phyloP scores from a whole-genome alignment of 2,797 vertebrate species.

The Esox masquinongy region DNA sequence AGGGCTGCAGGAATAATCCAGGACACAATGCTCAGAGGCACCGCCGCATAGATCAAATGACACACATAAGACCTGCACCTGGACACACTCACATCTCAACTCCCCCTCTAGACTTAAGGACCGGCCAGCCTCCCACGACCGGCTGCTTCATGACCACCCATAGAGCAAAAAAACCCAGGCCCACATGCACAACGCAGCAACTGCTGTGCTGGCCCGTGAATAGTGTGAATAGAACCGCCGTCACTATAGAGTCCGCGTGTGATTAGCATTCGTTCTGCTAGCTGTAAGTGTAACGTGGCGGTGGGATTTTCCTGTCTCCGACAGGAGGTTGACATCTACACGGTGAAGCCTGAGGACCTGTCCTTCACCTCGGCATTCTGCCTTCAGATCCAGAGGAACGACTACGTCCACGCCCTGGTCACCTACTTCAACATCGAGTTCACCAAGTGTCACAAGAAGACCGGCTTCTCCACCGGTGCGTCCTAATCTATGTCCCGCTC shows the following conservation, averaged over 20 bases:
- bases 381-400: conserved; percentile 95
- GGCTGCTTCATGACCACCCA: not conserved
- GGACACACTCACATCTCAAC: not conserved
- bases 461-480: conserved; percentile 95
- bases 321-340: conserved; percentile 98
- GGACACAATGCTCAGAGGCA: not conserved
- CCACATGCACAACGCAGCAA: not conserved
- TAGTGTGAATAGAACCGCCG: not conserved
- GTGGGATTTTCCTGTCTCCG: conserved; percentile 20
- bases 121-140: not conserved
- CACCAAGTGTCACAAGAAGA: conserved; percentile 99
- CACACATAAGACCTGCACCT: not conserved
- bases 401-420: conserved; percentile 95
- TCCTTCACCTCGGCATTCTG: conserved; percentile 93
- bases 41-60: not conserved
- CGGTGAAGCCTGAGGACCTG: conserved; percentile 91
- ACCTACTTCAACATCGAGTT: conserved; percentile 99
- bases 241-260: not conserved
- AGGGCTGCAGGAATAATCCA: not conserved
- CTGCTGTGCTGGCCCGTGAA: not conserved
- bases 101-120: not conserved
- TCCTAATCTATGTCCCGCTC: not conserved
- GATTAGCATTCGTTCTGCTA: not conserved
- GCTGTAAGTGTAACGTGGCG: no score
- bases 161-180: not conserved